phyloP scores from a whole-genome alignment of 64 coral and sea anemone genomes.

The Montipora sp. region DNA sequence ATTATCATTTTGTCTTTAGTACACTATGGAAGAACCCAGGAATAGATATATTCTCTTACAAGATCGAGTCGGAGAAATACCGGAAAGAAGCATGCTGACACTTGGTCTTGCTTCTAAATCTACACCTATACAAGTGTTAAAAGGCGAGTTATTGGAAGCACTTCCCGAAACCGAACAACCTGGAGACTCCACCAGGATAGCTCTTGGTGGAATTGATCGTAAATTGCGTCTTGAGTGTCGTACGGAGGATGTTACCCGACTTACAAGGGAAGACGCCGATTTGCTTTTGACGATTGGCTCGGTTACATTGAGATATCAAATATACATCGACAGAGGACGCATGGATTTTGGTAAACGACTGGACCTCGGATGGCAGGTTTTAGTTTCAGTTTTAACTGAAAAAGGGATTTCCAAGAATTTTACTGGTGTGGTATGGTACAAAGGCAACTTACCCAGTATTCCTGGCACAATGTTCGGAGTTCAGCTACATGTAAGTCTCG shows the following conservation, averaged over 20 bases:
- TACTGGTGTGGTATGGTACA: too few species aligned
- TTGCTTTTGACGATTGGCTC: too few species aligned
- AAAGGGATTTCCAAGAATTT: too few species aligned
- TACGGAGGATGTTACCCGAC: too few species aligned
- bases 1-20: neutral
- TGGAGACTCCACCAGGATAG: constrained; percentile 23
- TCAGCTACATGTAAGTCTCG: constrained; percentile 54
- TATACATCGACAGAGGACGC: too few species aligned
- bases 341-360: too few species aligned
- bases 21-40: constrained; percentile 43
- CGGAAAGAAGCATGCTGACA: constrained; percentile 32
- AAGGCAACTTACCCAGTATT: neutral
- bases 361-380: too few species aligned
- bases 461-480: constrained; percentile 88
- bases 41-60: constrained; percentile 71
- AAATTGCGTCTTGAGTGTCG: too few species aligned
- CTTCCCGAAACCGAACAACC: constrained; percentile 68
- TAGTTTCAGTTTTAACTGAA: too few species aligned
- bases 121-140: constrained; percentile 27
- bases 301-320: too few species aligned
- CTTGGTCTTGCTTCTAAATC: neutral
- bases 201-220: constrained; percentile 1
- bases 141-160: constrained; percentile 69
- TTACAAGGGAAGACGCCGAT: too few species aligned
- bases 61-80: constrained; percentile 54